Base-by-base conservation (phyloP, 53 echinoderm and acorn worm species). In the Astropecten irregularis region DNA sequence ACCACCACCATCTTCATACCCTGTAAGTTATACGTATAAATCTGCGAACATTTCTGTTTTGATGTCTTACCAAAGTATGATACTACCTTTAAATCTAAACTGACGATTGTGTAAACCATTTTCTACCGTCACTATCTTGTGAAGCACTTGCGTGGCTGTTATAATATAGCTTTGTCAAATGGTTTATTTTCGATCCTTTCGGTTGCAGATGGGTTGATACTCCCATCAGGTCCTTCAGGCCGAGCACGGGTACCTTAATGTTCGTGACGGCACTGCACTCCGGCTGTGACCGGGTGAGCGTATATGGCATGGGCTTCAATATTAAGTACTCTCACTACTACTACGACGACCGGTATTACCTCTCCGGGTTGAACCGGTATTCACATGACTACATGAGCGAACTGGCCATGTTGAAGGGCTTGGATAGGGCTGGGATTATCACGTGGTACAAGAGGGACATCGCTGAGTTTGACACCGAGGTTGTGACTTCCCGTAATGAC, bases 221-320 rank as follows among this genome's bases (percentile, higher is more conserved):
- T 62, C 64, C 59, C 20, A 88, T 81, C 14, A 84, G 77, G 73
- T 89, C 96, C 2, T 95, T 93, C 82, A 89, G 96, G 28, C 96
- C 96, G 10, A 88, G 91, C 5, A 95, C 96, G 1, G 96, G 96
- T 23, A 88, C 86, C 23, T 58, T 93, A 30, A 93, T 95, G 93
- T 61, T 74, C 36, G 23, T 57, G 57, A 55, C 74, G 0, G 74
- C 74, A 25, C 55, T 74, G 22, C 74, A 74, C 10, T 13, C 74
- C 31, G 74, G 74, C 36, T 74, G 74, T 42, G 74, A 74, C 56
- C 89, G 20, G 16, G 51, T 95, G 16, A 86, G 86, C 35, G 88
- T 95, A 9, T 95, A 95, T 42, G 96, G 96, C 15, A 95, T 95
- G 91, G 96, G 96, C 49, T 91, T 86, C 76, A 95, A 49, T 40